Conservation (phyloP, 2,113 vertebrate species). For the Eublepharis macularius region DNA sequence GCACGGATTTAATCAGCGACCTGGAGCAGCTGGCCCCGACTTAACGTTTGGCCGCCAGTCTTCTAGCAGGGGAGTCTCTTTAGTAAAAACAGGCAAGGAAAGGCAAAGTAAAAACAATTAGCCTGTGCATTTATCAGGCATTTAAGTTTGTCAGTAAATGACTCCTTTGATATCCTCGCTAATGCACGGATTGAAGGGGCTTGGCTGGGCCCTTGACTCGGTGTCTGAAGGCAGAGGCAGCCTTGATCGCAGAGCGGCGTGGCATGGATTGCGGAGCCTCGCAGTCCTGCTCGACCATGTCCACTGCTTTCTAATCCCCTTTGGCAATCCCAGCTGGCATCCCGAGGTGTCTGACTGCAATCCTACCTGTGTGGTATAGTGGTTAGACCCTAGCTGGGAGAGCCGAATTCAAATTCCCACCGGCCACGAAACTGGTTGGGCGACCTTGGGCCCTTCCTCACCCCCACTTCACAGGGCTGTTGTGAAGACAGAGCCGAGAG, state of each 20-base stretch:
- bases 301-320: no score
- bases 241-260: background rate
- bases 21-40: background rate
- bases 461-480: no score
- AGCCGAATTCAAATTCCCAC: no score
- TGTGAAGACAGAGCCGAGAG: no score
- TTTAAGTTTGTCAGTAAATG: background rate
- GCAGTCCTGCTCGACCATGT: background rate
- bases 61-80: background rate
- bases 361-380: no score
- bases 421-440: no score
- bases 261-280: background rate
- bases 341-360: no score
- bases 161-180: background rate
- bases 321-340: no score
- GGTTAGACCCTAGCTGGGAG: no score
- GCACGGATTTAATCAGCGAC: background rate
- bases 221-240: background rate
- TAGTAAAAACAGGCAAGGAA: background rate
- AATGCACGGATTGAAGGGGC: background rate
- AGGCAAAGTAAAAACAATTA: background rate
- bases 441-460: no score
- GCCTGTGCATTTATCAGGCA: background rate
- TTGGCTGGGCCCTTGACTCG: background rate
- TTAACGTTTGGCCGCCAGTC: background rate